These are phyloP conservation scores for Sebastes vulpes DNA, from an alignment of 2,797 vertebrate genomes.

Conservation along the genomic window DNA sequence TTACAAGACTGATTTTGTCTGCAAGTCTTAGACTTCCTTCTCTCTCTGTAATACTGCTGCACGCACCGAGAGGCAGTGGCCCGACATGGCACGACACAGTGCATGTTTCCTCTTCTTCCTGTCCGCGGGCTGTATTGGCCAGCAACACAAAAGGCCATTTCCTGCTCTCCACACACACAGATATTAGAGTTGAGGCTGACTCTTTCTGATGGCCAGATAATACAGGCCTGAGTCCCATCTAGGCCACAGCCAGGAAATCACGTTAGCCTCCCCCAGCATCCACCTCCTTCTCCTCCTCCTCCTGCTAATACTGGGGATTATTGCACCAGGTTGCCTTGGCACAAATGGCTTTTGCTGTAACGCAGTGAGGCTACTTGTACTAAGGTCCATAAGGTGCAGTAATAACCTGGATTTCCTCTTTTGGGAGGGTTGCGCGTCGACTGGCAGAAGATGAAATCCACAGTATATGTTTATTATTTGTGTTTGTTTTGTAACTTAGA, in stretches of 20 bases:
- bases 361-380: slow-evolving; percentile 24
- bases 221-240: slow-evolving; percentile 45
- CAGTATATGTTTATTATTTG: not conserved
- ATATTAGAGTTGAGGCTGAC: slow-evolving; percentile 68
- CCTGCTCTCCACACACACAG: slow-evolving; percentile 59
- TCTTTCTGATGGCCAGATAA: slow-evolving; percentile 75
- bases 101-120: slow-evolving; percentile 58
- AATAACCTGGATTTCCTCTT: slow-evolving; percentile 22
- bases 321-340: slow-evolving; percentile 38
- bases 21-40: not conserved
- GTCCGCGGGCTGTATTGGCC: slow-evolving; percentile 67
- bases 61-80: slow-evolving; percentile 33
- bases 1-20: slow-evolving; percentile 14
- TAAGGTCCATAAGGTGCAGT: slow-evolving; percentile 20
- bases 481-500: not conserved
- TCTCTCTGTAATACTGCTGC: slow-evolving; percentile 25
- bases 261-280: slow-evolving; percentile 25
- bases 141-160: slow-evolving; percentile 69
- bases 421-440: not conserved
- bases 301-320: slow-evolving; percentile 55
- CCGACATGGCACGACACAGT: slow-evolving; percentile 39
- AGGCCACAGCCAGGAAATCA: slow-evolving; percentile 72
- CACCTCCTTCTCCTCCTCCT: not conserved
- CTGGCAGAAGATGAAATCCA: slow-evolving; percentile 18
- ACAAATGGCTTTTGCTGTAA: slow-evolving; percentile 39